Evolutionary conservation across 2,113 vertebrate species (phyloP).

Genomic region (Labrus mixtus): DNA sequence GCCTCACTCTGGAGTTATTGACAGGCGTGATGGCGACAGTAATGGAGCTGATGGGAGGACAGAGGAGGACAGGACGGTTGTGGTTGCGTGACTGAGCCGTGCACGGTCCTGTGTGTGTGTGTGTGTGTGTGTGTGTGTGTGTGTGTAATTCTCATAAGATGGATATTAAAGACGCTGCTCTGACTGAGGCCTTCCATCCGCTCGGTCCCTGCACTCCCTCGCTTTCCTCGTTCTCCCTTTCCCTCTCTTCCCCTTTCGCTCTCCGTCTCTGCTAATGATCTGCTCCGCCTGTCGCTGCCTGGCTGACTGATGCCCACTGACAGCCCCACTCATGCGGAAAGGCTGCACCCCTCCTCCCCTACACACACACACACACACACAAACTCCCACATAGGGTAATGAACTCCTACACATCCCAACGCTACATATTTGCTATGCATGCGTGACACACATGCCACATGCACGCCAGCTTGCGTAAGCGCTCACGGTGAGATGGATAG

Average conservation of each 20-base stretch:
- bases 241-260: conserved; percentile 53
- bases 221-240: conserved; percentile 29
- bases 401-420: conserved; percentile 47
- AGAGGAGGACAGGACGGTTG: conserved; percentile 20
- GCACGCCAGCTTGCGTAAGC: conserved; percentile 59
- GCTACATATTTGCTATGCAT: conserved; percentile 56
- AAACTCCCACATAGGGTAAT: conserved; percentile 47
- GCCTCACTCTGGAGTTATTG: conserved; percentile 1
- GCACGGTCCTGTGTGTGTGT: conserved; percentile 45
- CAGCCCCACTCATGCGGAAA: conserved; percentile 81
- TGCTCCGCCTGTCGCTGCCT: conserved; percentile 78
- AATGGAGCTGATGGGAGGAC: conserved; percentile 29
- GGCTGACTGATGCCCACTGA: conserved; percentile 84
- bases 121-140: conserved; percentile 61
- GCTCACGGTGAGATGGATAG: conserved; percentile 44
- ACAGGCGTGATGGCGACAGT: conserved; percentile 23
- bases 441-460: conserved; percentile 62
- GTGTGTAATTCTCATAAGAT: conserved; percentile 58
- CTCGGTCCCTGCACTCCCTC: conserved; percentile 53
- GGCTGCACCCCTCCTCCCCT: conserved; percentile 50
- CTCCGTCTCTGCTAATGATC: conserved; percentile 81
- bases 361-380: conserved; percentile 24
- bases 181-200: conserved; percentile 47
- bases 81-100: conserved; percentile 64
- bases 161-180: conserved; percentile 62